Base-by-base conservation (phyloP, 2,888 invertebrate genomes). In the Phortica magna region DNA sequence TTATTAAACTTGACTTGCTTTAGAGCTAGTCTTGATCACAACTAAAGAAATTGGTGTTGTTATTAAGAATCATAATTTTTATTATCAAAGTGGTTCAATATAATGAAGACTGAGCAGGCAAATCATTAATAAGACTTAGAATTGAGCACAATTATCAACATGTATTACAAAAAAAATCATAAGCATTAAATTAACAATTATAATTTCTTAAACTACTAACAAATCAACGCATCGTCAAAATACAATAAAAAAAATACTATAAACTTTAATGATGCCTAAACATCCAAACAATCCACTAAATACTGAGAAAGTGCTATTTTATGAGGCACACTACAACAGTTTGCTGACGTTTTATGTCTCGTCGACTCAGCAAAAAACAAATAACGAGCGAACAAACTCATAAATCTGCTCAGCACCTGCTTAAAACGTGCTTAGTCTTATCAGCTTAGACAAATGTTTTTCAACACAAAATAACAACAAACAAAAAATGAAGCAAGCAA, bases 331-430 rank as follows among this genome's bases (percentile, higher is more conserved):
- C 48, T 12, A 48, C 48, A 48, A 9, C 9, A 48, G 14, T 48
- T 48, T 9, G 14, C 48, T 9, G 9, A 48, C 9, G 14, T 48
- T 48, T 12, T 48, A 48, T 48, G 48, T 12, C 14, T 48, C 48
- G 48, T 48, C 48, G 14, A 9, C 48, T 9, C 48, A 48, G 48
- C 10, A 48, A 9, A 48, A 14, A 48, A 48, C 3, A 48, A 48
- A 48, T 14, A 14, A 48, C 48, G 3, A 48, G 7, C 9, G 9
- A 48, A 48, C 48, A 61, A 61, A 7, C 22, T 61, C 31, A 22
- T 61, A 48, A 48, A 61, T 61, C 61, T 19, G 61, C 22, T 59
- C 17, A 55, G 61, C 61, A 61, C 61, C 6, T 61, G 61, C 22
- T 61, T 61, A 2, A 61, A 61, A 61, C 22, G 61, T 61, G 61